These are phyloP conservation scores for Leptopilina boulardi DNA, from an alignment of 1,140 invertebrate genomes.

Conservation along the genomic window DNA sequence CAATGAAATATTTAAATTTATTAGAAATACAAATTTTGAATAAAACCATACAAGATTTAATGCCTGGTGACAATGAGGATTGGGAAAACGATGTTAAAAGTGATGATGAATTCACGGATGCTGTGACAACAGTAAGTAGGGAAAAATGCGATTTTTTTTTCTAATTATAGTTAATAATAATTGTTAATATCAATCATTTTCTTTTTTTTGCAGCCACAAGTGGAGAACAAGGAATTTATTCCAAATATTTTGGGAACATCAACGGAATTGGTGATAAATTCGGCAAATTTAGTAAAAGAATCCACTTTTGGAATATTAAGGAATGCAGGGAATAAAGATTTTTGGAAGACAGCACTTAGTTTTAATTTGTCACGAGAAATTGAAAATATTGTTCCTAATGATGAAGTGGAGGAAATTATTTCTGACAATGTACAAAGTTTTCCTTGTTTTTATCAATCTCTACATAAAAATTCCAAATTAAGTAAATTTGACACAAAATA, in stretches of 20 bases:
- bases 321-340: slow-evolving; percentile 65
- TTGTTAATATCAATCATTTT: slow-evolving; percentile 32
- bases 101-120: slow-evolving; percentile 67
- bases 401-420: slow-evolving; percentile 48
- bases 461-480: slow-evolving; percentile 60
- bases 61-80: slow-evolving; percentile 54
- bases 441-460: slow-evolving; percentile 71
- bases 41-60: slow-evolving; percentile 65
- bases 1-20: slow-evolving; percentile 75
- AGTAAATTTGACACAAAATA: slow-evolving; percentile 70
- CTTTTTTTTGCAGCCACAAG: slow-evolving; percentile 61
- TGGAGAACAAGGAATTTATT: slow-evolving; percentile 70
- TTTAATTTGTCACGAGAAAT: slow-evolving; percentile 54
- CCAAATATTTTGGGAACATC: slow-evolving; percentile 72
- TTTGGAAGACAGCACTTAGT: slow-evolving; percentile 70
- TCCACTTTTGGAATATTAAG: slow-evolving; percentile 71
- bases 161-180: neutral
- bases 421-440: slow-evolving; percentile 67
- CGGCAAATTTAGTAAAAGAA: slow-evolving; percentile 68
- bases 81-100: slow-evolving; percentile 53
- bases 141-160: slow-evolving; percentile 36
- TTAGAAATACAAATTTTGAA: slow-evolving; percentile 70
- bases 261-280: slow-evolving; percentile 70
- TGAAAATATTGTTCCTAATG: slow-evolving; percentile 49
- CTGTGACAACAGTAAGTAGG: slow-evolving; percentile 65